These are phyloP conservation scores for Parazoanthus darwini DNA, from an alignment of 92 coral and sea anemone genomes.

Conservation along the genomic window DNA sequence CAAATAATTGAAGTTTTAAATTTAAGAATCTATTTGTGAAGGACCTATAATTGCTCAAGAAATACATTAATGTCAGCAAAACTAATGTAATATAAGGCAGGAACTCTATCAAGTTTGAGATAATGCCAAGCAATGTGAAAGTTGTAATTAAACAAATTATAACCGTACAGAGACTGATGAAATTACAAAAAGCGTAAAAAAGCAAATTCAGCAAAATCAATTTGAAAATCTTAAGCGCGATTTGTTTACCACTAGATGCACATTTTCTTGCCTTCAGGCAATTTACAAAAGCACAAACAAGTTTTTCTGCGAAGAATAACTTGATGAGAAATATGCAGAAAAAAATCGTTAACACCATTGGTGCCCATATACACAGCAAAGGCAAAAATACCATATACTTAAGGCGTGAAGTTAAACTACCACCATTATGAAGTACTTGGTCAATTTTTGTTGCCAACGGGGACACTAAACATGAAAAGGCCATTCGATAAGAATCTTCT, in stretches of 20 bases:
- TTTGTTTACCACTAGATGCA: neutral
- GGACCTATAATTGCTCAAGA: conserved; percentile 36
- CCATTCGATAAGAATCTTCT: neutral
- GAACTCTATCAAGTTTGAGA: neutral
- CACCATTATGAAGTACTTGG: neutral
- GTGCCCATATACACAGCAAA: neutral
- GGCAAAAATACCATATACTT: neutral
- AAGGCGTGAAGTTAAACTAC: neutral
- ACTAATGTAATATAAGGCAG: neutral
- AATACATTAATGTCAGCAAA: conserved; percentile 14
- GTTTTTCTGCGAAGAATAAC: neutral
- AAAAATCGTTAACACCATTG: neutral
- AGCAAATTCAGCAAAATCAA: neutral
- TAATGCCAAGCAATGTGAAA: neutral
- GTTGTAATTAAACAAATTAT: neutral
- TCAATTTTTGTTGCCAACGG: neutral
- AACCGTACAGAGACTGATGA: too few relatives aligned
- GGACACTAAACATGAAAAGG: neutral
- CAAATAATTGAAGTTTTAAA: conserved; percentile 28
- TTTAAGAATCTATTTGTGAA: conserved; percentile 38
- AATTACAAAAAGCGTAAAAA: neutral
- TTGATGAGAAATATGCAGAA: neutral
- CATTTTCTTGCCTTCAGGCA: neutral
- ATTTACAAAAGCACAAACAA: neutral
- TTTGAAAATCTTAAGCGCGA: neutral